These are phyloP conservation scores for Calonectris borealis DNA, from an alignment of 2,113 vertebrate species.

Conservation along the genomic window DNA sequence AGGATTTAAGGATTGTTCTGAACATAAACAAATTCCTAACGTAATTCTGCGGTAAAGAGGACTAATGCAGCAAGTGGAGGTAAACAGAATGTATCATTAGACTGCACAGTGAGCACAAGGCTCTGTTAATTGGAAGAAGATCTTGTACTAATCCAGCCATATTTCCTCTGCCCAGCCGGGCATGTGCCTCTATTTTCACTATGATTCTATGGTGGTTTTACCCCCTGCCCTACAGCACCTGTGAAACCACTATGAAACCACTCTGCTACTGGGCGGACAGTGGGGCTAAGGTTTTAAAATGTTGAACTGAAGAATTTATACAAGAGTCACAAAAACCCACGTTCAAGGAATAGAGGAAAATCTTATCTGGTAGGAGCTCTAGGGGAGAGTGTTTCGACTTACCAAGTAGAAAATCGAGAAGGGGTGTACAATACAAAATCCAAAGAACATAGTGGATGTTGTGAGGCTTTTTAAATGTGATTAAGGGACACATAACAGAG, in stretches of 20 bases:
- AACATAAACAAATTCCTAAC: neutral
- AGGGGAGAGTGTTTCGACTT: neutral
- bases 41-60: neutral
- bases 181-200: neutral
- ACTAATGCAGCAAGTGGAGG: neutral
- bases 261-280: neutral
- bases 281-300: neutral
- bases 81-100: neutral
- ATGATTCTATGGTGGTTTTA: neutral
- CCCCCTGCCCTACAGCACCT: neutral
- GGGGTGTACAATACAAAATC: neutral
- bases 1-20: neutral
- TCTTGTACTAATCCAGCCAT: neutral
- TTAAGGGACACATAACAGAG: neutral
- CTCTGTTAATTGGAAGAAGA: neutral
- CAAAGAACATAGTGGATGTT: neutral
- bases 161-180: neutral
- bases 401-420: neutral
- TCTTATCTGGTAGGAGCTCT: neutral
- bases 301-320: neutral
- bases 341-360: neutral
- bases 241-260: neutral
- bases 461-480: neutral
- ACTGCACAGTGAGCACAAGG: neutral
- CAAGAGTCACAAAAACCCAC: neutral